These are phyloP conservation scores for Calephelis perditalis DNA, from an alignment of 2,888 invertebrate genomes.

Conservation along the genomic window DNA sequence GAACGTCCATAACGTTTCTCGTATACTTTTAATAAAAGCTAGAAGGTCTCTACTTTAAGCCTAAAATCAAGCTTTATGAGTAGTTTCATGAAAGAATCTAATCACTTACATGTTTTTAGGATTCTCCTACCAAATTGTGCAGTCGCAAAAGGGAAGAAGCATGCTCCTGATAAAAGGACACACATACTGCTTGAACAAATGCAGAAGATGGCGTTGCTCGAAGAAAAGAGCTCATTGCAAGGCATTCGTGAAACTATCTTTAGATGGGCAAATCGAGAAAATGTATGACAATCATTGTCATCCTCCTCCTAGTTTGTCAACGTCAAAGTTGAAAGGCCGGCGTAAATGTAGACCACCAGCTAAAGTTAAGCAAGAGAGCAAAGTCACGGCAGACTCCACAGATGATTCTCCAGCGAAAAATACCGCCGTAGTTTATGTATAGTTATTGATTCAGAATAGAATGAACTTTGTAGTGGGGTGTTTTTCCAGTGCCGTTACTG, in stretches of 20 bases:
- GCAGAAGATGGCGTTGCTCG: constrained; percentile 45
- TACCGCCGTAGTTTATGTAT: too few relatives aligned
- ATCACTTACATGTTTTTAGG: constrained; percentile 19
- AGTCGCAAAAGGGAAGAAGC: constrained; percentile 27
- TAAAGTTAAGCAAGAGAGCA: too few relatives aligned
- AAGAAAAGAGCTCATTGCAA: constrained; percentile 39
- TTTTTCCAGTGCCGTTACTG: too few relatives aligned
- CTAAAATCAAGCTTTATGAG: too few relatives aligned
- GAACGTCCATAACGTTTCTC: too few relatives aligned
- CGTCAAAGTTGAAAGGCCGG: background rate
- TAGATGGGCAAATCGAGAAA: constrained; percentile 24
- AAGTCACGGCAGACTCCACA: too few relatives aligned
- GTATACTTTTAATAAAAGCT: too few relatives aligned
- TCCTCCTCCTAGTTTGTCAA: constrained; percentile 18
- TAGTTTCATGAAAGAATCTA: background rate
- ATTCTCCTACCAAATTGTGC: constrained; percentile 22
- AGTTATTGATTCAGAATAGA: too few relatives aligned
- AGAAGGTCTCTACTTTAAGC: too few relatives aligned
- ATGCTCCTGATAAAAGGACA: constrained; percentile 20
- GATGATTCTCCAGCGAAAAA: too few relatives aligned
- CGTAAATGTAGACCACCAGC: background rate
- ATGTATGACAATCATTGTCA: constrained; percentile 34
- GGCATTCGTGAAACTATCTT: constrained; percentile 28
- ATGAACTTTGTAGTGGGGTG: too few relatives aligned
- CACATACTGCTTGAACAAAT: constrained; percentile 40